Evolutionary conservation across 2,113 vertebrate species (phyloP), one percentile per base, ranked within the genome.

Genomic region (Menidia beryllina): DNA sequence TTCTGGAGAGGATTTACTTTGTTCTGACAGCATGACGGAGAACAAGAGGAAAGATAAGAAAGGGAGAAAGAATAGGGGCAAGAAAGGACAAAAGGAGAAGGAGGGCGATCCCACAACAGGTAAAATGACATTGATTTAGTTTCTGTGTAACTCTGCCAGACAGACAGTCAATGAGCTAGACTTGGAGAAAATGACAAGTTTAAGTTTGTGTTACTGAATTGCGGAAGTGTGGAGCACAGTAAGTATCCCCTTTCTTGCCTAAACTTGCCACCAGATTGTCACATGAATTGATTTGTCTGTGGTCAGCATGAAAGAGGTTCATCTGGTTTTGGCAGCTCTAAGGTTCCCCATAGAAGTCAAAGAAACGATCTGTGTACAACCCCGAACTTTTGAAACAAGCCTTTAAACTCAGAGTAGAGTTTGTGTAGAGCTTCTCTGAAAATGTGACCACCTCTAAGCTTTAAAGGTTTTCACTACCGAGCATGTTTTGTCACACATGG

Each of bases 1-100:
- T 75, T 62, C 60, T 69, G 66, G 75, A 87, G 83, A 91, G 91
- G 93, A 93, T 92, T 92, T 91, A 93, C 87, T 87, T 92, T 85
- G 43, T 81, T 75, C 74, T 76, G 83, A 82, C 84, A 93, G 77
- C 83, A 94, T 94, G 94, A 87, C 92, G 51, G 92, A 94, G 71
- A 86, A 10, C 69, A 92, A 71, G 86, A 92, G 48, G 84, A 94
- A 83, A 86, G 89, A 93, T 30, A 90, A 21, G 72, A 92, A 84
- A 81, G 91, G 85, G 74, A 92, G 21, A 85, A 94, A 82, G 85
- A 93, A 79, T 82, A 88, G 82, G 23, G 90, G 73, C 58, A 93
- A 79, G 59, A 93, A 86, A 80, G 84, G 81, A 81, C 83, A 82
- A 77, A 92, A 78, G 71, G 88, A 83, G 70, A 92, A 87, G 58